Evolutionary conservation across 2,113 vertebrate genomes (phyloP).

Genomic region (Hirundichthys speculiger): DNA sequence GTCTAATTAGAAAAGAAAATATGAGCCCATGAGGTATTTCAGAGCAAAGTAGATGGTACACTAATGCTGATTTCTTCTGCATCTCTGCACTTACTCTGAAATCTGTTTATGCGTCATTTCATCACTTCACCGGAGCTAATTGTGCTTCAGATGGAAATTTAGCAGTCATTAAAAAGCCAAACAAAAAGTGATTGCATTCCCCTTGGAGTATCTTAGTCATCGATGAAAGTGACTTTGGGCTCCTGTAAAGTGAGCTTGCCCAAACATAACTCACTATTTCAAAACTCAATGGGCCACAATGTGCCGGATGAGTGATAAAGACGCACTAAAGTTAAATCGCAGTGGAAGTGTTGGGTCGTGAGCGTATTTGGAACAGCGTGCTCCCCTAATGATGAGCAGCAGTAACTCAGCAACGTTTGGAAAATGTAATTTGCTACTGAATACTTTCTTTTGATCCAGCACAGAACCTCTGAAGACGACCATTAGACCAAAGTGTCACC

Average conservation of each 20-base stretch:
- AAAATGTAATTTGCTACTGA: slow-evolving; percentile 45
- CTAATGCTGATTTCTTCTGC: slow-evolving; percentile 32
- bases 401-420: slow-evolving; percentile 52
- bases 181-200: slow-evolving; percentile 48
- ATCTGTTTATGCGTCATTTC: slow-evolving; percentile 41
- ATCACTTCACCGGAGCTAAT: slow-evolving; percentile 41
- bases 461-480: slow-evolving; percentile 60
- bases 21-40: slow-evolving; percentile 43
- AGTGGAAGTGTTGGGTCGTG: slow-evolving; percentile 20
- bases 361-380: slow-evolving; percentile 34
- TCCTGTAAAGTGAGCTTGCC: slow-evolving; percentile 9
- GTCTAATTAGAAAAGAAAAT: slow-evolving; percentile 75
- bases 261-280: slow-evolving; percentile 27
- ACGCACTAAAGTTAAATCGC: slow-evolving; percentile 14
- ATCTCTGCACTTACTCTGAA: slow-evolving; percentile 14
- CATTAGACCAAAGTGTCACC: slow-evolving; percentile 38
- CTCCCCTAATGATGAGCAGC: slow-evolving; percentile 32
- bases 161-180: slow-evolving; percentile 29
- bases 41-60: slow-evolving; percentile 11
- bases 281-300: slow-evolving; percentile 43
- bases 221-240: slow-evolving; percentile 55
- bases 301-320: slow-evolving; percentile 11
- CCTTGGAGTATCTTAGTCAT: slow-evolving; percentile 36
- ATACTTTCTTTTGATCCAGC: slow-evolving; percentile 55
- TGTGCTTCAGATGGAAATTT: slow-evolving; percentile 26